These are phyloP conservation scores for Eristalinus sepulchralis DNA, from an alignment of 2,888 invertebrate genomes.

Conservation along the genomic window DNA sequence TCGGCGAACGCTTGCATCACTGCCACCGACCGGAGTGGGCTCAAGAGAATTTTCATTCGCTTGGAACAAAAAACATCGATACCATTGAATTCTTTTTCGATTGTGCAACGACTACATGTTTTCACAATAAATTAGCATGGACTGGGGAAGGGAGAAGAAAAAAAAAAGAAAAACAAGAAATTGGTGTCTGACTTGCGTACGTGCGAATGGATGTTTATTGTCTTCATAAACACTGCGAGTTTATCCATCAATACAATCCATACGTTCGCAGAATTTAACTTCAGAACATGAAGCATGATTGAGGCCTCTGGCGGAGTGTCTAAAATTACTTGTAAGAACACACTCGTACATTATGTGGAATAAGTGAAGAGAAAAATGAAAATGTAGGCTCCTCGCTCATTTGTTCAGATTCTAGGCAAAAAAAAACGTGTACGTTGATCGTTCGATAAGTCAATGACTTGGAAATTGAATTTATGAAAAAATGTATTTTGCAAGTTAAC, in stretches of 20 bases:
- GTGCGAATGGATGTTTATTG: not conserved
- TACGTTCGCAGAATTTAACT: not conserved
- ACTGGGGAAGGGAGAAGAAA: not conserved
- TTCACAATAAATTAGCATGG: not conserved
- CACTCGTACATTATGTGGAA: too few species aligned
- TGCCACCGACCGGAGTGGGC: not conserved
- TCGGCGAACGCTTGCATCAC: not conserved
- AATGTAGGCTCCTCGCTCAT: too few species aligned
- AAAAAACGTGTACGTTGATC: too few species aligned
- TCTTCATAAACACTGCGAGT: not conserved
- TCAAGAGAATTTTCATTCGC: not conserved
- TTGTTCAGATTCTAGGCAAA: too few species aligned
- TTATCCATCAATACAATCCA: not conserved
- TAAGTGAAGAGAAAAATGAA: too few species aligned
- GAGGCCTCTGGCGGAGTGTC: not conserved
- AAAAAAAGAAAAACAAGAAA: not conserved
- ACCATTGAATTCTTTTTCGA: not conserved
- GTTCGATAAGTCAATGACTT: too few species aligned
- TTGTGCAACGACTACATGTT: not conserved
- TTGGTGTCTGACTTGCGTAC: not conserved
- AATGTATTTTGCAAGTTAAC: too few species aligned
- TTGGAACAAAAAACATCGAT: not conserved
- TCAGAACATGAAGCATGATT: not conserved
- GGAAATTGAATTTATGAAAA: too few species aligned
- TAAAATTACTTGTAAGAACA: not conserved